Evolutionary conservation across 1,140 invertebrate species (phyloP).

Genomic region (Bombus soroeensis): DNA sequence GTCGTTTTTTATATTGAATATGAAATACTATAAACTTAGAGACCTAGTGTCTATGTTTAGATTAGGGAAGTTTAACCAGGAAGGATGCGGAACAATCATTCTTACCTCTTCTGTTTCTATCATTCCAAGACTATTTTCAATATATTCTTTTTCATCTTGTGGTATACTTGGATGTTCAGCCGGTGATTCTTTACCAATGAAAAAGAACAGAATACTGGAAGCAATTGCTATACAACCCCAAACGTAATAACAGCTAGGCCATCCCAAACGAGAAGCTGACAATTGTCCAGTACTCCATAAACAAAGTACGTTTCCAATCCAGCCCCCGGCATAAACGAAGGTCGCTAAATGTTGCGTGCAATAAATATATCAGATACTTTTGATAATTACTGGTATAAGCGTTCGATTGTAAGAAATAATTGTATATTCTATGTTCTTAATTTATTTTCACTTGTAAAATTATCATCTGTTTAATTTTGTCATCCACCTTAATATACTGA

Average conservation of each 20-base stretch:
- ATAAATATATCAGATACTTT: background rate
- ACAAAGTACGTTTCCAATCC: slow-evolving; percentile 86
- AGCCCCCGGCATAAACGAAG: slow-evolving; percentile 82
- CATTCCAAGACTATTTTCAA: slow-evolving; percentile 81
- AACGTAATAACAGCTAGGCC: slow-evolving; percentile 85
- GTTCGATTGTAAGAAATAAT: no score
- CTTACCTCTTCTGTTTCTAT: slow-evolving; percentile 79
- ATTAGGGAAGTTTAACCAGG: no score
- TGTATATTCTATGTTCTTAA: background rate
- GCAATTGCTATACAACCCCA: slow-evolving; percentile 82
- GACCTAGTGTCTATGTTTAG: background rate
- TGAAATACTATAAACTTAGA: no score
- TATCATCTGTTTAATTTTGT: background rate
- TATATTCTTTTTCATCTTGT: slow-evolving; percentile 80
- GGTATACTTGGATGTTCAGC: slow-evolving; percentile 77
- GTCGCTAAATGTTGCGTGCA: slow-evolving; percentile 63
- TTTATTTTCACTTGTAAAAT: background rate
- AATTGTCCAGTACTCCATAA: slow-evolving; percentile 85
- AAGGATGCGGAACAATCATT: background rate
- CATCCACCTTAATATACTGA: background rate
- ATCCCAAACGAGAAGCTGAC: slow-evolving; percentile 83
- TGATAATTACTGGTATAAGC: no score
- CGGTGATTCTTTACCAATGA: slow-evolving; percentile 83
- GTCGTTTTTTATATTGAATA: background rate
- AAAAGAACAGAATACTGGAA: slow-evolving; percentile 76